Percentiles rank a stretch among this genome's conserved stretches.
Evolutionary conservation across 2,113 vertebrate genomes (phyloP).

Genomic region (Phalacrocorax carbo): DNA sequence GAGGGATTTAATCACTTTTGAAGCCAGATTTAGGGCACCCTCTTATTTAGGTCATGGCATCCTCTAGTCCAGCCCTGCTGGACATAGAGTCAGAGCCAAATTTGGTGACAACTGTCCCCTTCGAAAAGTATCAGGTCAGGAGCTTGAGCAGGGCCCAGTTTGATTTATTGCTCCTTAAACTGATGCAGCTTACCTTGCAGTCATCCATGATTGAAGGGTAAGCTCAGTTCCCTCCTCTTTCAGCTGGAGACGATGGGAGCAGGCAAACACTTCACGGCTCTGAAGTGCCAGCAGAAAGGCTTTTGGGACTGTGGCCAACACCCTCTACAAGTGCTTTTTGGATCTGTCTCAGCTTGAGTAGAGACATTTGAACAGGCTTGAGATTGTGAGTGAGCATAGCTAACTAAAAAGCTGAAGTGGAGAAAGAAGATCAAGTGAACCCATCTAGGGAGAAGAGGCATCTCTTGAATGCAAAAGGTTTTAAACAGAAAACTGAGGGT

Average conservation of each 20-base stretch:
- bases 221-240: neutral
- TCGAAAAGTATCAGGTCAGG: neutral
- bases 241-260: neutral
- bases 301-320: neutral
- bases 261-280: conserved; percentile 29
- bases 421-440: conserved; percentile 11
- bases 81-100: neutral
- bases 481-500: neutral
- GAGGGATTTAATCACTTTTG: neutral
- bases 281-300: conserved; percentile 30
- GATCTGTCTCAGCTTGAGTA: conserved; percentile 10
- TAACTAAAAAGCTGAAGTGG: neutral
- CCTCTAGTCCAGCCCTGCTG: neutral
- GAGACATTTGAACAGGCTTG: neutral
- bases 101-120: neutral
- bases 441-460: neutral
- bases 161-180: neutral
- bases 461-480: neutral
- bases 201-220: neutral
- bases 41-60: neutral
- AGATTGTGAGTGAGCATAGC: neutral
- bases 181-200: neutral
- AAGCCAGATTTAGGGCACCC: neutral
- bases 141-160: neutral
- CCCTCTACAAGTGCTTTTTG: conserved; percentile 24